Evolutionary conservation across 2,888 invertebrate species (phyloP), one percentile per base, ranked within the genome.

Genomic region (Hydropsyche betteni): DNA sequence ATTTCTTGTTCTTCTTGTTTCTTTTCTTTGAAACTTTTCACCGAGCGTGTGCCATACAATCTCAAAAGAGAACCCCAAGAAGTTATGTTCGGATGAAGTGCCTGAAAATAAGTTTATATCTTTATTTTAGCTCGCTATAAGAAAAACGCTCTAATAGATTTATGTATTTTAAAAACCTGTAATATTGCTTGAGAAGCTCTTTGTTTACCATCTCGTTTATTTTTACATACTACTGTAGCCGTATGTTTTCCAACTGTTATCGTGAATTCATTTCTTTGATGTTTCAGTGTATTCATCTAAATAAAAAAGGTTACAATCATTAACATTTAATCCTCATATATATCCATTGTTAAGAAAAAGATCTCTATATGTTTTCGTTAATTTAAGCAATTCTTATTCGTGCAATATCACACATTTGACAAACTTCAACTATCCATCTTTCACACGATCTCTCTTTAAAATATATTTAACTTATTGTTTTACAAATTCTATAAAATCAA

Each of bases 181-280:
- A 99, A 86, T 80, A 99, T 96, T 7, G 94, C 92, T 85, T 99
- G 99, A 4, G 98, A 95, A 16, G 99, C 99, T 80, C 94, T 88
- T 83, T 99, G 99, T 84, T 98, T 98, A 5, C 98, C 99, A 80
- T 96, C 96, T 81, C 96, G 91, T 85, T 99, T 99, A 86, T 98
- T 99, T 84, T 95, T 94, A 84, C 98, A 97, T n/a, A 93, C 88
- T 33, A 98, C 96, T 33, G 93, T 93, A 1, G 95, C 97, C 10
- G 91, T 90, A 83, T 98, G 96, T 83, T 96, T 95, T 70, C 97
- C 98, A 55, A 98, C 97, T 10, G 91, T 92, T 95, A 99, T 97
- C 50, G 94, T 95, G 82, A 97, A 94, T 86, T 97, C 95, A 83
- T 97, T 97, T 82, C 94, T 94, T 84, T 97, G 96, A 83, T 95